Base-by-base conservation (phyloP, 1,140 invertebrate species). In the Macrocentrus cingulum region DNA sequence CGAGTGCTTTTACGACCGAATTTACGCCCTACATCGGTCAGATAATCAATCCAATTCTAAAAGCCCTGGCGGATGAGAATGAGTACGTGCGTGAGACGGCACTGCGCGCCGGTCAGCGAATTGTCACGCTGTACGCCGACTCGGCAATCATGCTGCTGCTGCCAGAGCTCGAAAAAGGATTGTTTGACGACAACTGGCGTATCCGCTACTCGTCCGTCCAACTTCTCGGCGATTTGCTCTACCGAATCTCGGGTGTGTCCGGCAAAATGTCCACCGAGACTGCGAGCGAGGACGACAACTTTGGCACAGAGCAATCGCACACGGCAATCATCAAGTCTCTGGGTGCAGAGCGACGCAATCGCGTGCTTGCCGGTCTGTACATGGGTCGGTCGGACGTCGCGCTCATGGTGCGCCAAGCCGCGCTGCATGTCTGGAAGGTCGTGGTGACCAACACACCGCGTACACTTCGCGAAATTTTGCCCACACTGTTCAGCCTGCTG, bases 261-360 rank as follows among this genome's bases (percentile, higher is more conserved):
- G 97, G 97, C 44, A 99, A 99, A 80, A 99, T 99, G 95, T 97
- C 93, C 11, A 99, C 97, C 0, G 95, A 98, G 80, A 98, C 95
- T 1, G 94, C 94, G 2, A 92, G 91, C 66, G 97, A 99, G 74
- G 97, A 99, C 79, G 97, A 99, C 72, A 99, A 98, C 75, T 98
- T 99, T 80, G 97, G 97, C 50, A 98, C 97, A 0, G 97, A 99
- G 79, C 90, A 94, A 65, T 97, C 95, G 0, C 94, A 98, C 67
- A 84, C 87, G 73, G 92, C 93, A 0, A 98, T 99, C 62, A 90
- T 97, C 54, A 84, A 84, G 16, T 88, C 91, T 4, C 81, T 99
- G 3, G 97, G 97, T 7, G 84, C 84, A 2, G 94, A 98, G 65
- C 81, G 95, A 48, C 82, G 96, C 52, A 98, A 99, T 74, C 79